These are phyloP conservation scores for Montipora sp. DNA, from an alignment of 64 coral and sea anemone species.

Conservation along the genomic window DNA sequence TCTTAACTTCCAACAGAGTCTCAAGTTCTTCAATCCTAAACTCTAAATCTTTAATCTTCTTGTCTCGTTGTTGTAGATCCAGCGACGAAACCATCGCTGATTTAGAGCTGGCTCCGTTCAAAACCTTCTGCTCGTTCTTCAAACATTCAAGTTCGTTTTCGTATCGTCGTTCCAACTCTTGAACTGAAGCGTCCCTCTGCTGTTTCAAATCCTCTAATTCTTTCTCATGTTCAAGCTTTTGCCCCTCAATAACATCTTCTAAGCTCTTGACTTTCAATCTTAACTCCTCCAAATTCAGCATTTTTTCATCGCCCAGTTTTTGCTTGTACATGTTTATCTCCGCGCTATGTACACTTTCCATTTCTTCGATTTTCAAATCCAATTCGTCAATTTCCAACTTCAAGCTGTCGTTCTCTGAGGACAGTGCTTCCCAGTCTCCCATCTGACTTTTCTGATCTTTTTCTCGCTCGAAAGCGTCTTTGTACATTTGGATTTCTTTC, in stretches of 20 bases:
- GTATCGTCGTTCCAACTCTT: conserved; percentile 31
- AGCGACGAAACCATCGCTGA: not conserved
- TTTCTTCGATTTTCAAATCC: conserved; percentile 84
- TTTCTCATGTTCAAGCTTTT: conserved; percentile 82
- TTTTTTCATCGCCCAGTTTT: conserved; percentile 84
- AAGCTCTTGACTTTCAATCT: conserved; percentile 81
- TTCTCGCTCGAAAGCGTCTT: conserved; percentile 88
- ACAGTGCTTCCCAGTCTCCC: conserved; percentile 42
- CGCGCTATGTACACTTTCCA: conserved; percentile 55
- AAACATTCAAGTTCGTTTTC: conserved; percentile 35
- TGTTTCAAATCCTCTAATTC: conserved; percentile 64
- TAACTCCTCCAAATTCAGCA: conserved; percentile 66
- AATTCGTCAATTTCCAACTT: conserved; percentile 76
- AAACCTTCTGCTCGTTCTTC: conserved; percentile 2
- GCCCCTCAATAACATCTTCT: conserved; percentile 92
- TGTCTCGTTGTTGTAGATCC: conserved; percentile 52
- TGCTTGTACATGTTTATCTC: conserved; percentile 90
- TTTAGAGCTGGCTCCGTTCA: conserved; percentile 29
- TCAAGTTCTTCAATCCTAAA: conserved; percentile 94
- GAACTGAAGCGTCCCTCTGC: conserved; percentile 21
- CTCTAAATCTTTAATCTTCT: conserved; percentile 75
- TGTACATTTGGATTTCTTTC: conserved; percentile 92
- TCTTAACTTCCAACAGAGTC: conserved; percentile 86
- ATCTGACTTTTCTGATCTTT: conserved; percentile 52
- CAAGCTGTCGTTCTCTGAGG: conserved; percentile 83